Evolutionary conservation across 2,888 invertebrate species (phyloP).

Genomic region (Tetragonula carbonaria): DNA sequence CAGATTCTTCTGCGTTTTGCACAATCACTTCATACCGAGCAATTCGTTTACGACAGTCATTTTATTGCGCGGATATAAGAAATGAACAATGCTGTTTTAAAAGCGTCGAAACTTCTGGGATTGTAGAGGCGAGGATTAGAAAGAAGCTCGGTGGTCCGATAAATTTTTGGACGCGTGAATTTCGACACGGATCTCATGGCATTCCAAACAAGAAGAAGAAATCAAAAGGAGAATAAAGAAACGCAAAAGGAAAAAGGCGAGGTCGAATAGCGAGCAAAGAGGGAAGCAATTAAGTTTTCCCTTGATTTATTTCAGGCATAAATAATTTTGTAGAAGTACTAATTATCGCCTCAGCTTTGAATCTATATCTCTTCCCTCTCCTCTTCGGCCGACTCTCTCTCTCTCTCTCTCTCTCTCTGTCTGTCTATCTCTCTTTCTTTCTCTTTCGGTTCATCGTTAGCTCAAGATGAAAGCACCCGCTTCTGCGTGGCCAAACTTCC

Average conservation of each 20-base stretch:
- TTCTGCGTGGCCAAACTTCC: conserved; percentile 80
- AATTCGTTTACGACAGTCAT: too few relatives aligned
- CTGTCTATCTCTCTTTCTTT: not conserved
- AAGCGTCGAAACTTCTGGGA: not conserved
- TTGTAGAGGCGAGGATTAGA: rapidly evolving
- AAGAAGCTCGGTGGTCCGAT: not conserved
- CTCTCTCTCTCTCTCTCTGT: conserved; percentile 10
- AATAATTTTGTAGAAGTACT: conserved; percentile 83
- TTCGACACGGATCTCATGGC: conserved; percentile 42
- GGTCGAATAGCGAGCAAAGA: conserved; percentile 68
- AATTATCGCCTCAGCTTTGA: conserved; percentile 78
- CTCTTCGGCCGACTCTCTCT: not conserved
- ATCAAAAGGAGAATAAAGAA: conserved; percentile 11
- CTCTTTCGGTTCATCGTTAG: conserved; percentile 39
- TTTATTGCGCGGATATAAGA: too few relatives aligned
- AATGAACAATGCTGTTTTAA: not conserved
- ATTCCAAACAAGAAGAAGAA: not conserved
- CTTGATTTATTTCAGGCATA: conserved; percentile 82
- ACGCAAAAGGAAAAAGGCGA: conserved; percentile 18
- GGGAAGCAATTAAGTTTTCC: conserved; percentile 81
- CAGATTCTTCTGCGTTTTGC: too few relatives aligned
- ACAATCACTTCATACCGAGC: too few relatives aligned
- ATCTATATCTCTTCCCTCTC: conserved; percentile 69
- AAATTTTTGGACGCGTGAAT: conserved; percentile 21
- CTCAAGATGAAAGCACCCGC: conserved; percentile 81